Conservation (phyloP, 2,113 vertebrate genomes). For the Lucifuga dentata region DNA sequence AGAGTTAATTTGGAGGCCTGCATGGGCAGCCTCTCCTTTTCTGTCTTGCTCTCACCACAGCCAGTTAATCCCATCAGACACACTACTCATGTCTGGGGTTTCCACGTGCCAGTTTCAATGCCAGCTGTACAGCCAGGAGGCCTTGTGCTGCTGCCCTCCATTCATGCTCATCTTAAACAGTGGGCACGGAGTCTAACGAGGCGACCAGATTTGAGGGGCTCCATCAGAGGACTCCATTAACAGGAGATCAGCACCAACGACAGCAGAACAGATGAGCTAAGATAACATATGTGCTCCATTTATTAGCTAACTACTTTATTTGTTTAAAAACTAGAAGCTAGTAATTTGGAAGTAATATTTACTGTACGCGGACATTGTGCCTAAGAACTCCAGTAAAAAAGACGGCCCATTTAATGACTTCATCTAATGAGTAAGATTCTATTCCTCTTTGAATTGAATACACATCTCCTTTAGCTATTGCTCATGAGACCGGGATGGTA, state of each 20-base stretch:
- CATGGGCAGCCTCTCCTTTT: conserved; percentile 61
- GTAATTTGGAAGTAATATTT: too few relatives aligned
- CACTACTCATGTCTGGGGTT: conserved; percentile 70
- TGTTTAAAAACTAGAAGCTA: too few relatives aligned
- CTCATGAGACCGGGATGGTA: too few relatives aligned
- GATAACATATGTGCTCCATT: conserved; percentile 31
- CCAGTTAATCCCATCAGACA: conserved; percentile 80
- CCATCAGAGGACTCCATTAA: conserved; percentile 68
- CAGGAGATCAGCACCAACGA: conserved; percentile 57
- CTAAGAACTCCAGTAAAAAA: too few relatives aligned
- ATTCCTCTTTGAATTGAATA: too few relatives aligned
- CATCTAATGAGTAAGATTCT: too few relatives aligned
- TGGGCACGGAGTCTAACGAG: conserved; percentile 70
- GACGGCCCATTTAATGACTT: too few relatives aligned
- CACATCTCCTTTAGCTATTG: too few relatives aligned
- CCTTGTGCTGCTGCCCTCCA: conserved; percentile 61
- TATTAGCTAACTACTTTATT: too few relatives aligned
- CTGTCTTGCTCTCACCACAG: conserved; percentile 61
- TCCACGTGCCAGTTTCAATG: conserved; percentile 70
- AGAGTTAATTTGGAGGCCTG: conserved; percentile 71
- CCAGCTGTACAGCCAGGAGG: conserved; percentile 69
- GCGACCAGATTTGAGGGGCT: conserved; percentile 63
- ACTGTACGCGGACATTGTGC: too few relatives aligned
- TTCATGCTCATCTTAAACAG: conserved; percentile 66
- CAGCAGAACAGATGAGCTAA: conserved; percentile 41